Conservation (phyloP, 2,797 vertebrate species). For the Lagodon rhomboides region DNA sequence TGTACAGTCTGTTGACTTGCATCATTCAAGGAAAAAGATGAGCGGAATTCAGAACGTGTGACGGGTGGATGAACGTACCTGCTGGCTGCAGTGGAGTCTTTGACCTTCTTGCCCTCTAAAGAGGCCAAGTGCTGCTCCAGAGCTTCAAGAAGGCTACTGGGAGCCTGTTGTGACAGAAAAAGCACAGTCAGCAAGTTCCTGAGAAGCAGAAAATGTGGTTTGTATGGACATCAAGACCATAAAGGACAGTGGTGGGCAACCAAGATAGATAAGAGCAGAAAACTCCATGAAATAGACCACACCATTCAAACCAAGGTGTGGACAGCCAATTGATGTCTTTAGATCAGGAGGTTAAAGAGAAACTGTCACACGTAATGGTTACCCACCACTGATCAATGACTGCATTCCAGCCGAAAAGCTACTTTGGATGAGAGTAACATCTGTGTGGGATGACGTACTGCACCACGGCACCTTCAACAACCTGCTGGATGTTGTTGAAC, state of each 20-base stretch:
- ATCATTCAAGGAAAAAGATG: not conserved
- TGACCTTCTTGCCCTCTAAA: constrained; percentile 99
- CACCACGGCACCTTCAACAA: constrained; percentile 75
- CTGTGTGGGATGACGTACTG: constrained; percentile 76
- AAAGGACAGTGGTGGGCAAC: constrained; percentile 77
- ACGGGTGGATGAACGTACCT: constrained; percentile 83
- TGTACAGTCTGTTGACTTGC: not conserved
- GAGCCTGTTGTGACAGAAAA: constrained; percentile 88
- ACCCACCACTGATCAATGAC: constrained; percentile 78
- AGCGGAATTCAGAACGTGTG: constrained; percentile 1
- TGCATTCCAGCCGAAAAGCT: constrained; percentile 75
- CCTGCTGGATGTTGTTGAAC: constrained; percentile 67
- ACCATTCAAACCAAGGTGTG: constrained; percentile 14
- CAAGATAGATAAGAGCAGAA: constrained; percentile 37
- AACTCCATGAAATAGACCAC: constrained; percentile 31
- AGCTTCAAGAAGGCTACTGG: constrained; percentile 99
- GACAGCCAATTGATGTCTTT: constrained; percentile 29
- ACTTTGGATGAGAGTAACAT: constrained; percentile 73
- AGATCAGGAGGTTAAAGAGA: constrained; percentile 8
- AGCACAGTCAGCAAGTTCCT: constrained; percentile 55
- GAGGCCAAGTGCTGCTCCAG: constrained; percentile 99
- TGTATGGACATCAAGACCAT: constrained; percentile 56
- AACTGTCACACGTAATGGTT: constrained; percentile 40
- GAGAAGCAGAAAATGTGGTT: constrained; percentile 15
- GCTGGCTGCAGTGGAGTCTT: constrained; percentile 99